These are phyloP conservation scores for Melanocharis versteri DNA, from an alignment of 2,113 vertebrate species.

Conservation along the genomic window DNA sequence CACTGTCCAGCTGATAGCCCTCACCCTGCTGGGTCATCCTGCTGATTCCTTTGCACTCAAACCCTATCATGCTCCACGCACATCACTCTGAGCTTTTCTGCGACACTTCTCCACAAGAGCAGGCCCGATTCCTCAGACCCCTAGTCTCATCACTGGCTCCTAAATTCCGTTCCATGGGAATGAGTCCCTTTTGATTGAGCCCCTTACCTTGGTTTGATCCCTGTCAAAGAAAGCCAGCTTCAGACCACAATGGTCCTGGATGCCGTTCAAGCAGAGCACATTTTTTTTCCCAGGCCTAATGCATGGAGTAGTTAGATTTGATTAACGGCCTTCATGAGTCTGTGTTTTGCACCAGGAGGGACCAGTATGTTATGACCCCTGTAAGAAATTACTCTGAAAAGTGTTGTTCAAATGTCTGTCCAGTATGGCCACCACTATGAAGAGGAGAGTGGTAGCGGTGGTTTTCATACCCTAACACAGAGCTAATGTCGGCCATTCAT, in stretches of 20 bases:
- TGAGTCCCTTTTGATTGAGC: neutral
- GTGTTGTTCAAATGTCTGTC: neutral
- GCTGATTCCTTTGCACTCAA: neutral
- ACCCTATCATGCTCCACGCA: fast-evolving
- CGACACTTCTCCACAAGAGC: neutral
- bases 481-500: neutral
- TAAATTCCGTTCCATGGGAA: neutral
- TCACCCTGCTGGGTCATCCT: neutral
- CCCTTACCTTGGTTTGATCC: neutral
- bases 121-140: neutral
- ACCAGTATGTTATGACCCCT: neutral
- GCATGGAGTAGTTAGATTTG: neutral
- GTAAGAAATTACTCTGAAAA: neutral
- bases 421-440: neutral
- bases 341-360: neutral
- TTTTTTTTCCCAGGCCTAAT: neutral
- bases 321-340: neutral
- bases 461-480: neutral
- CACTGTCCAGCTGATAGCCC: too few species aligned
- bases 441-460: neutral
- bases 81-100: neutral
- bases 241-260: neutral
- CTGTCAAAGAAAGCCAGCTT: neutral
- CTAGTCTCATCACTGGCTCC: neutral
- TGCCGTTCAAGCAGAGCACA: neutral